Base-by-base conservation (phyloP, 2,888 invertebrate genomes). In the Erebia palarica region DNA sequence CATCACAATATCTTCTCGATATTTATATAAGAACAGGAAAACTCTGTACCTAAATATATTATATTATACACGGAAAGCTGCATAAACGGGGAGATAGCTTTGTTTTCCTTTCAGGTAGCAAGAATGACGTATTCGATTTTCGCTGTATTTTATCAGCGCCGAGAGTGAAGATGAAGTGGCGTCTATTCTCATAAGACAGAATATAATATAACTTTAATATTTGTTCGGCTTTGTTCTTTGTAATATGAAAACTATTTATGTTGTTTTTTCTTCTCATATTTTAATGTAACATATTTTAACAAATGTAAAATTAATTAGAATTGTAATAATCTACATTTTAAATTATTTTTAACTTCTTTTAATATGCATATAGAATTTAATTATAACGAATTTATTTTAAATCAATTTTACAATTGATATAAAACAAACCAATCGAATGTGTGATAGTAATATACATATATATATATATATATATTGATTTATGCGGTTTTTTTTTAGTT, bases 51-150 rank as follows among this genome's bases (percentile, higher is more conserved):
- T 8, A 63, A 49, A 49, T 63, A 13, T 16, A 8, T 65, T 11
- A 9, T 65, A 66, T 49, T 47, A 59, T 59, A 67, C 49, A 59
- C 27, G 60, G 21, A 58, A 72, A 70, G 58, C 44, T 72, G 69
- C 69, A 69, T 57, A 58, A 51, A 69, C 69, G 66, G 69, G 44
- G n/a, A 57, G 53, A 64, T 55, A 73, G 70, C 63, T 74, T 70
- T 71, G 16, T 71, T 75, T 73, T 69, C 70, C 78, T 84, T 80
- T 70, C 82, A 92, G 92, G 91, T 91, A 47, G 88, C 89, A 59
- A 85, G 89, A 78, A 88, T 86, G 86, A 92, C 91, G 47, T 91
- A 92, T 78, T 92, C 91, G 2, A 80, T 92, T 21, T 90, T 91
- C 74, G 92, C 91, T n/a, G 92, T 91, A 65, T 90, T 92, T 79